phyloP scores from a whole-genome alignment of 2,888 invertebrate species.

The Drosophila kanekoi region DNA sequence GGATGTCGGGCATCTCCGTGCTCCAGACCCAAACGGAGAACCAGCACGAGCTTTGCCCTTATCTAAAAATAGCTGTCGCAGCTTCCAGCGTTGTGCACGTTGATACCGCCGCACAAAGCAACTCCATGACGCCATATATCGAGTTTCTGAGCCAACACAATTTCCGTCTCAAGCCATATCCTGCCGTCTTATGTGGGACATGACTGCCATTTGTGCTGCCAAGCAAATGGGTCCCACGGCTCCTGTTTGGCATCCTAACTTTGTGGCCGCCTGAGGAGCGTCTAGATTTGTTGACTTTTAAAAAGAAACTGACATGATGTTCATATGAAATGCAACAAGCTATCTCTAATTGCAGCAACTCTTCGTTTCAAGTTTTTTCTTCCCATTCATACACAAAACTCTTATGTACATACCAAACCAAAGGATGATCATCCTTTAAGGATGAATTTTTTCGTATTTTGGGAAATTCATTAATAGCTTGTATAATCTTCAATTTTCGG shows the following conservation, averaged over 20 bases:
- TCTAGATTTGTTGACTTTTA: conserved; percentile 23
- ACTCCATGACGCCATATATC: conserved; percentile 24
- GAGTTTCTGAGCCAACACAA: conserved; percentile 50
- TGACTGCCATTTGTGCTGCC: conserved; percentile 53
- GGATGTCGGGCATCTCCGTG: conserved; percentile 24
- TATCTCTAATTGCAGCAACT: not conserved
- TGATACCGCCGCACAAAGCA: not conserved
- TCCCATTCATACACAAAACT: too few relatives aligned
- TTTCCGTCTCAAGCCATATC: conserved; percentile 51
- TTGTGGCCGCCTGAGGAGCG: conserved; percentile 26
- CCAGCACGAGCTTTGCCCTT: conserved; percentile 45
- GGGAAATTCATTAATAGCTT: too few relatives aligned
- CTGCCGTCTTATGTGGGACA: conserved; percentile 45
- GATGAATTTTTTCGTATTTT: too few relatives aligned
- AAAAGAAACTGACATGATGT: conserved; percentile 45
- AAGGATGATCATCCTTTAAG: too few relatives aligned
- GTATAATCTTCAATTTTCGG: too few relatives aligned
- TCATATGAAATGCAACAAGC: conserved; percentile 5
- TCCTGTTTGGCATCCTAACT: conserved; percentile 19
- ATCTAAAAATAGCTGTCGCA: conserved; percentile 55
- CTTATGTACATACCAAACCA: too few relatives aligned
- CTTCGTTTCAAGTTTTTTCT: not conserved
- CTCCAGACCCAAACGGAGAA: conserved; percentile 20
- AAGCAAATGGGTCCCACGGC: conserved; percentile 17
- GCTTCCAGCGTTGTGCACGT: conserved; percentile 3